Base-by-base conservation (phyloP, 2,888 invertebrate species). In the Philereme vetulata region DNA sequence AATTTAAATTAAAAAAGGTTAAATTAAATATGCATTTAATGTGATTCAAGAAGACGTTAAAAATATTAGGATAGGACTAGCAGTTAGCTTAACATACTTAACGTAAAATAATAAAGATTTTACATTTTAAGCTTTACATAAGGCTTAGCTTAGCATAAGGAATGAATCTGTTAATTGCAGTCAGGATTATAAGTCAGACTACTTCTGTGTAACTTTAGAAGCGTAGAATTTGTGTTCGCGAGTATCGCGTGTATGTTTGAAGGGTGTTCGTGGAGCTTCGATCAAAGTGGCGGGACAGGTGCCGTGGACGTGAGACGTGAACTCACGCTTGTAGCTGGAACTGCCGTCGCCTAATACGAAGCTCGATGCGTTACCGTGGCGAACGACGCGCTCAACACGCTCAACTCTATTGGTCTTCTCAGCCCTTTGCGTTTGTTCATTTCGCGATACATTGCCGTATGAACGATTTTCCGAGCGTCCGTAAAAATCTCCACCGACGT, bases 221-320 rank as follows among this genome's bases (percentile, higher is more conserved):
- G 96, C 93, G 81, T 96, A 97, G 83, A 96, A 97, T 82, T 96
- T 96, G 85, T 97, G 97, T 77, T 96, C 95, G 71, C 95, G 95
- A 8, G 97, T 96, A 82, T 97, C 96, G 66, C 97, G 93, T 34
- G 96, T 96, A 77, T 97, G 97, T 84, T 96, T 96, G 86, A 95
- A 97, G 11, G 96, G 96, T 58, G 96, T 95, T 66, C 94, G 93
- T 58, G 95, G 94, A 43, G 95, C 93, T 76, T 97, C 96, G 56
- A 97, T 93, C 66, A 96, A 90, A 38, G 96, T 94, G 40, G 96
- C 97, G 0, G 96, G 96, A 83, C 97, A 97, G 1, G 96, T 95
- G 53, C 96, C 96, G 68, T 95, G 95, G 53, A 93, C 93, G 65
- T 95, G 93, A 0, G 95, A 94, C 10, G 94, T 93, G 77, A 94